Conservation (phyloP, 1,140 invertebrate species). For the Gonatopus flavifemur region DNA sequence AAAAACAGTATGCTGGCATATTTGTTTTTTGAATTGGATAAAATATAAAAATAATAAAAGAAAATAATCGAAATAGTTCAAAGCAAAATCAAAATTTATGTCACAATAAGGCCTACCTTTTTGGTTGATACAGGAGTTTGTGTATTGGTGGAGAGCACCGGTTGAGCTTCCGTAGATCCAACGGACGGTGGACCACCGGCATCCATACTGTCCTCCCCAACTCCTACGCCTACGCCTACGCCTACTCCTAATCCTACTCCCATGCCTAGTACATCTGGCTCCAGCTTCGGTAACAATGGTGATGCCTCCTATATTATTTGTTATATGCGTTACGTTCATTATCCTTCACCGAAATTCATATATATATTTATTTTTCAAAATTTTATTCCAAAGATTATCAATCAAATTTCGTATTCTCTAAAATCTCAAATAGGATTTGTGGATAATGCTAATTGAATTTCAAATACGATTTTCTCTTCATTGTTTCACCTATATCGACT, state of each 20-base stretch:
- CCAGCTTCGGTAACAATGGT: conserved; percentile 61
- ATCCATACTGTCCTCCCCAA: conserved; percentile 58
- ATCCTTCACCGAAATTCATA: conserved; percentile 25
- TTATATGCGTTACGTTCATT: conserved; percentile 39
- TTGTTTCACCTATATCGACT: too few relatives aligned
- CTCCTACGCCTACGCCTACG: conserved; percentile 59
- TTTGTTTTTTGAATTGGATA: conserved; percentile 54
- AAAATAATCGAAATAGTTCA: conserved; percentile 29
- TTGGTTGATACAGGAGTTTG: conserved; percentile 63
- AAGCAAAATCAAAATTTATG: conserved; percentile 36
- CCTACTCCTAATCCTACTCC: conserved; percentile 58
- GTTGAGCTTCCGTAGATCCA: conserved; percentile 67
- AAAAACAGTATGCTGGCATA: conserved; percentile 57
- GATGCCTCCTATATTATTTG: conserved; percentile 60
- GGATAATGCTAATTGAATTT: too few relatives aligned
- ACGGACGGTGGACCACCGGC: conserved; percentile 72
- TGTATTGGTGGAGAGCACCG: conserved; percentile 55
- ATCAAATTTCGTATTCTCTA: conserved; percentile 8
- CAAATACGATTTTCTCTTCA: too few relatives aligned
- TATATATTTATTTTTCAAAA: conserved; percentile 14
- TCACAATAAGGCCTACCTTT: conserved; percentile 50
- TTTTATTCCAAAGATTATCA: too few relatives aligned
- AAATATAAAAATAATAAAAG: conserved; percentile 19
- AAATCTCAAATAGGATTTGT: too few relatives aligned
- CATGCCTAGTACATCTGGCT: conserved; percentile 59